Conservation (phyloP, 2,113 vertebrate species). For the Megaceryle torquata region DNA sequence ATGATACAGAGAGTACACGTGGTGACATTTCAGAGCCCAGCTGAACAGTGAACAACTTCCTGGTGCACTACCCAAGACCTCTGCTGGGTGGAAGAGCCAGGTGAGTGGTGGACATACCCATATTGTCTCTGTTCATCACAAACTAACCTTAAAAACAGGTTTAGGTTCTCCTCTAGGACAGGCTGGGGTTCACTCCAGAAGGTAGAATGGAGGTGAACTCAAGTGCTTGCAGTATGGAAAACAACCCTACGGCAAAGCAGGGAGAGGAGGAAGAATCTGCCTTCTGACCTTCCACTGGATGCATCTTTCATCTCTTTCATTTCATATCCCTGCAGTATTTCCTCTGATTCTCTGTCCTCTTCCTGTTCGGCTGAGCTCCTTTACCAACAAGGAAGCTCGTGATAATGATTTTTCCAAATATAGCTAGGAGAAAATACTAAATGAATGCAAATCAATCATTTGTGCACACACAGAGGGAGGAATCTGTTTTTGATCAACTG, state of each 20-base stretch:
- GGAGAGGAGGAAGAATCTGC: background rate
- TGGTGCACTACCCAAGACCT: background rate
- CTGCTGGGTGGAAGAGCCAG: background rate
- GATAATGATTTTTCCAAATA: background rate
- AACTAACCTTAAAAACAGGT: background rate
- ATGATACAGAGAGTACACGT: fast-evolving
- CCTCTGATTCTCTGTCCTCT: background rate
- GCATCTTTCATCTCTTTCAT: background rate
- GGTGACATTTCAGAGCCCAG: background rate
- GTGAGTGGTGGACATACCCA: background rate
- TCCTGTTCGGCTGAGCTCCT: background rate
- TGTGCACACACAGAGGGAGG: background rate
- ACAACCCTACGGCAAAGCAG: background rate
- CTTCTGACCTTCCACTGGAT: background rate
- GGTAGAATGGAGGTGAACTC: background rate
- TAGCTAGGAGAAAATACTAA: background rate
- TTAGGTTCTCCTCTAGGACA: background rate
- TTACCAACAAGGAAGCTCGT: background rate
- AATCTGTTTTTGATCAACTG: background rate
- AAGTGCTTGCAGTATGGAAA: background rate
- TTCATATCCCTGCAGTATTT: background rate
- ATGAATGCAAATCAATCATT: background rate
- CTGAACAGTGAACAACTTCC: background rate
- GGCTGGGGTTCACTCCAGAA: background rate
- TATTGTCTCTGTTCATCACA: background rate